These are phyloP conservation scores for Folsomia candida DNA, from an alignment of 2,888 invertebrate genomes.

Conservation along the genomic window DNA sequence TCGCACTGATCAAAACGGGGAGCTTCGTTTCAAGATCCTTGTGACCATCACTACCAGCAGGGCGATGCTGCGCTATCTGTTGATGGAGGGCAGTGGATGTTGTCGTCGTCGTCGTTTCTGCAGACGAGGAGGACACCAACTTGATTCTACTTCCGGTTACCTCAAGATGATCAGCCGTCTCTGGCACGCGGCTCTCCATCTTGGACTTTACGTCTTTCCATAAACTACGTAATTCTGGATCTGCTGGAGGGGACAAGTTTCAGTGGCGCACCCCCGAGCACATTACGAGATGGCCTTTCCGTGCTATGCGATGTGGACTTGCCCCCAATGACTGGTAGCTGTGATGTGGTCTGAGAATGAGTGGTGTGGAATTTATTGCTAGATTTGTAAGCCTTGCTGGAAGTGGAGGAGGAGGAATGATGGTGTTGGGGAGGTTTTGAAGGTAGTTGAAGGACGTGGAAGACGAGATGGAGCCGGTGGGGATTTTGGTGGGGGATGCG, in stretches of 20 bases:
- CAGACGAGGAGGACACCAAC: background rate
- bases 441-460: slow-evolving; percentile 8
- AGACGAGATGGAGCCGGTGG: slow-evolving; percentile 15
- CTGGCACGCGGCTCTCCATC: slow-evolving; percentile 33
- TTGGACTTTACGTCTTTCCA: slow-evolving; percentile 41
- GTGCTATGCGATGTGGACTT: too few species aligned
- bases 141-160: slow-evolving; percentile 30
- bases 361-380: too few species aligned
- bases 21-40: background rate
- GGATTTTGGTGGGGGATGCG: slow-evolving; percentile 27
- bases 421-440: background rate
- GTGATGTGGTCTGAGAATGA: background rate
- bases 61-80: background rate
- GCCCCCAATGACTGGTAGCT: background rate
- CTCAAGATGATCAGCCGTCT: slow-evolving; percentile 22
- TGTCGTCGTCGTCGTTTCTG: background rate
- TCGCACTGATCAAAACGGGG: slow-evolving; percentile 2
- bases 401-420: slow-evolving; percentile 1
- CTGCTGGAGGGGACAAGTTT: background rate
- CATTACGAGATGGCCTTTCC: background rate
- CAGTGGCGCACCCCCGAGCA: background rate
- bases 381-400: background rate
- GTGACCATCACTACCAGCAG: background rate
- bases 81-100: too few species aligned
- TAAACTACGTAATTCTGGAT: slow-evolving; percentile 34